These are phyloP conservation scores for Elymnias hypermnestra DNA, from an alignment of 1,140 invertebrate species.

Conservation along the genomic window DNA sequence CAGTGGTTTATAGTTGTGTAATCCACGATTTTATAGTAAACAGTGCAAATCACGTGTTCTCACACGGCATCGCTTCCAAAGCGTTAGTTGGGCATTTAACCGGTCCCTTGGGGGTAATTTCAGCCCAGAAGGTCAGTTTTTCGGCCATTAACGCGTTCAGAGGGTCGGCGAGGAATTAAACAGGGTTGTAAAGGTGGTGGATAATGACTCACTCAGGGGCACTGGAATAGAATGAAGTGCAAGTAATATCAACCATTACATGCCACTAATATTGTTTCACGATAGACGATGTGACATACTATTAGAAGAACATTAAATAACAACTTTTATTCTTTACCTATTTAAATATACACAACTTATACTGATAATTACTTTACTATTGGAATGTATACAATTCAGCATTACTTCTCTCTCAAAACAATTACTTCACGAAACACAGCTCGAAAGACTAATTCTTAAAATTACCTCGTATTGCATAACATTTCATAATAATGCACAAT, in stretches of 20 bases:
- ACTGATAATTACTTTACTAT: no score
- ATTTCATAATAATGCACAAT: no score
- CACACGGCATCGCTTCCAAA: conserved; percentile 14
- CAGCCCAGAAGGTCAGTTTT: conserved; percentile 63
- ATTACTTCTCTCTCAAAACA: no score
- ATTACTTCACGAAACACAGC: no score
- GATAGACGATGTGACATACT: conserved; percentile 11
- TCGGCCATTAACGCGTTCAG: conserved; percentile 63
- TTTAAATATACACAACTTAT: no score
- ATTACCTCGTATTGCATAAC: no score
- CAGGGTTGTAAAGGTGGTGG: conserved; percentile 50
- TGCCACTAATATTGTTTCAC: conserved; percentile 21
- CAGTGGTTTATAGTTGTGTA: no score
- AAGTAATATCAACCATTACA: conserved; percentile 21
- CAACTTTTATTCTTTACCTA: no score
- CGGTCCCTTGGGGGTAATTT: conserved; percentile 53
- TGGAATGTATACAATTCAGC: no score
- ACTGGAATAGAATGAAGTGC: conserved; percentile 34
- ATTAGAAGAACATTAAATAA: no score
- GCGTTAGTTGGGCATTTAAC: conserved; percentile 50
- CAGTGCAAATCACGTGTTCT: conserved; percentile 21
- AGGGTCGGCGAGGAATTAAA: conserved; percentile 53
- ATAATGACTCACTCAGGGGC: conserved; percentile 62
- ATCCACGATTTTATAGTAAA: conserved; percentile 9
- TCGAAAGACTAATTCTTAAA: no score